Base-by-base conservation (phyloP, 2,888 invertebrate species). In the Cistogaster globosa region DNA sequence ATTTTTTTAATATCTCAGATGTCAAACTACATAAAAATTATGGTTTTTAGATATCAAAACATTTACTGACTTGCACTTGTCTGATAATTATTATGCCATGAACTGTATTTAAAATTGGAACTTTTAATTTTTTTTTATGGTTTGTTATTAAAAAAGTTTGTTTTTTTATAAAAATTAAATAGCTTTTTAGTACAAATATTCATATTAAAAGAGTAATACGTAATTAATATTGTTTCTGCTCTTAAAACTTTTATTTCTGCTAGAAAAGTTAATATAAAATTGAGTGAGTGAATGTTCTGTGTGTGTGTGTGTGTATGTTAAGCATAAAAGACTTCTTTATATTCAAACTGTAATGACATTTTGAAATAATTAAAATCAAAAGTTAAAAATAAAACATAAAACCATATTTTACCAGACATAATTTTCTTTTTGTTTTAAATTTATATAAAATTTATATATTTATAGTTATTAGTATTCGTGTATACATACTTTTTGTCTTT, bases 271-370 rank as follows among this genome's bases (percentile, higher is more conserved):
- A 42, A n/a, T 67, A 78, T 72, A 69, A 77, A 72, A 72, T 42
- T 45, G 51, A 60, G 67, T 57, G 60, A 72, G 20, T 45, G 51
- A 60, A 62, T 57, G 67, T 68, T 82, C 26, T 60, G 51, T 77
- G 36, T 32, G 32, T 32, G 32, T 32, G 32, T 32, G 32, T 85
- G 48, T 77, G 36, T 85, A 51, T 76, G 42, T 76, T 58, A 68
- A 75, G 55, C 63, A 79, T 57, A 68, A 80, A 75, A 60, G 76
- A 51, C 69, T 75, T 80, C 62, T 69, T 69, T 57, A 53, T 68
- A 78, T 78, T 55, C 63, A 63, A 68, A 82, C 51, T 78, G 42
- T 58, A 68, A 77, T 81, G 65, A 57, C 75, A 75, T 85, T 78
- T 55, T 48, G 45, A 69, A 67, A 74, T 65, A 75, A 53, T 75